Evolutionary conservation across 2,888 invertebrate species (phyloP).

Genomic region (Cosmopolites sordidus): DNA sequence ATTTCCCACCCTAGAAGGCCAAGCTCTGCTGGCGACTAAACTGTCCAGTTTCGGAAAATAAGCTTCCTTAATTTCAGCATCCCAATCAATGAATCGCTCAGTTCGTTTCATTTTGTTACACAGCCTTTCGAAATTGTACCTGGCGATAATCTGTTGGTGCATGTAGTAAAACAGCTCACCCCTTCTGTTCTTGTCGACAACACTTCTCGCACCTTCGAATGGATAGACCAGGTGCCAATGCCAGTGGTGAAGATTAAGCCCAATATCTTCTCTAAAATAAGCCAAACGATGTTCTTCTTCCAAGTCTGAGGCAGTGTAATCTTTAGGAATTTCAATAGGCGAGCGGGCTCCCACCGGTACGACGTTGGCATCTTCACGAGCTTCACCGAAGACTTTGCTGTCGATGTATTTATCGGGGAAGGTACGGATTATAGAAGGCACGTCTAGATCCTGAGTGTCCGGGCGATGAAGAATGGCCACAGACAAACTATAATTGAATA

Average conservation of each 20-base stretch:
- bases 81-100: constrained; percentile 60
- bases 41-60: constrained; percentile 84
- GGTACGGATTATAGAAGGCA: constrained; percentile 71
- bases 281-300: constrained; percentile 77
- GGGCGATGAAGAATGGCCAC: constrained; percentile 70
- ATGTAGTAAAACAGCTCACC: constrained; percentile 79
- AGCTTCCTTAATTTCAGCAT: constrained; percentile 67
- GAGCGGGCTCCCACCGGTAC: constrained; percentile 52
- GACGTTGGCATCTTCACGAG: constrained; percentile 64
- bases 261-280: constrained; percentile 82
- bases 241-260: constrained; percentile 86
- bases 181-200: constrained; percentile 71
- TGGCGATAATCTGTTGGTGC: constrained; percentile 65
- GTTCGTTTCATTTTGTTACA: constrained; percentile 66
- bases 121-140: constrained; percentile 72
- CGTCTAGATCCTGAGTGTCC: constrained; percentile 64
- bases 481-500: constrained; percentile 75
- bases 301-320: constrained; percentile 69
- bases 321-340: constrained; percentile 64
- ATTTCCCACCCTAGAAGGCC: constrained; percentile 66
- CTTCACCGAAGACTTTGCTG: constrained; percentile 64
- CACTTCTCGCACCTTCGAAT: constrained; percentile 57
- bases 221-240: constrained; percentile 90
- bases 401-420: constrained; percentile 83
- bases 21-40: constrained; percentile 64